These are phyloP conservation scores for Diadegma fenestrale DNA, from an alignment of 2,888 invertebrate genomes.

Conservation along the genomic window DNA sequence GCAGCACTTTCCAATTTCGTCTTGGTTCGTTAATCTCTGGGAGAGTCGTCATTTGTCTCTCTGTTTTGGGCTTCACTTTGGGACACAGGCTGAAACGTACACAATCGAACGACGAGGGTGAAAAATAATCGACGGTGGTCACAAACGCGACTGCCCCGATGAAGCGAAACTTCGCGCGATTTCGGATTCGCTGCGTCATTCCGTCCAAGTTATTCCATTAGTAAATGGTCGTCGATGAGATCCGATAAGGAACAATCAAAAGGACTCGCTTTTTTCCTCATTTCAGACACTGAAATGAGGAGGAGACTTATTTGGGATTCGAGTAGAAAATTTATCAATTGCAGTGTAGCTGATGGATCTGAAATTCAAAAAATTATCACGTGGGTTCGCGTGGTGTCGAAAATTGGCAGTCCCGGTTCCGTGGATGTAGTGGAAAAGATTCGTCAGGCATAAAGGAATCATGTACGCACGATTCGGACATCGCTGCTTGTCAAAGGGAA, in stretches of 20 bases:
- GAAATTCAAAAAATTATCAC: neutral
- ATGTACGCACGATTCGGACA: neutral
- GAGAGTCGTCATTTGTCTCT: slow-evolving; percentile 78
- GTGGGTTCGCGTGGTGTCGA: neutral
- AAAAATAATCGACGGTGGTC: slow-evolving; percentile 67
- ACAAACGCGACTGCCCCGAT: slow-evolving; percentile 70
- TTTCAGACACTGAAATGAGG: neutral
- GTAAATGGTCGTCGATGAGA: slow-evolving; percentile 68
- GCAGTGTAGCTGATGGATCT: neutral
- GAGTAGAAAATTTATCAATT: neutral
- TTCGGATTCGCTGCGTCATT: slow-evolving; percentile 84
- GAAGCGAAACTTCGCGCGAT: slow-evolving; percentile 72
- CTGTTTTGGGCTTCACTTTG: slow-evolving; percentile 62
- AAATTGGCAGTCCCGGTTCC: neutral
- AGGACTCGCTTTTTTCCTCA: slow-evolving; percentile 34
- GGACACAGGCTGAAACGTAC: slow-evolving; percentile 6
- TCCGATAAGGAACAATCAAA: slow-evolving; percentile 6
- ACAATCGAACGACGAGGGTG: slow-evolving; percentile 50
- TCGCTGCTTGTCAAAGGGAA: slow-evolving; percentile 36
- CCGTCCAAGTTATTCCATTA: slow-evolving; percentile 84
- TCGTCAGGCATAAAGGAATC: slow-evolving; percentile 30
- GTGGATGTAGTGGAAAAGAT: slow-evolving; percentile 10
- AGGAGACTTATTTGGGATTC: neutral
- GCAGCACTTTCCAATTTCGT: slow-evolving; percentile 72
- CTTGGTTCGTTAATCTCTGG: slow-evolving; percentile 77